Evolutionary conservation across 2,888 invertebrate species (phyloP), one percentile per base, ranked within the genome.

Genomic region (Drosophila infuscata): DNA sequence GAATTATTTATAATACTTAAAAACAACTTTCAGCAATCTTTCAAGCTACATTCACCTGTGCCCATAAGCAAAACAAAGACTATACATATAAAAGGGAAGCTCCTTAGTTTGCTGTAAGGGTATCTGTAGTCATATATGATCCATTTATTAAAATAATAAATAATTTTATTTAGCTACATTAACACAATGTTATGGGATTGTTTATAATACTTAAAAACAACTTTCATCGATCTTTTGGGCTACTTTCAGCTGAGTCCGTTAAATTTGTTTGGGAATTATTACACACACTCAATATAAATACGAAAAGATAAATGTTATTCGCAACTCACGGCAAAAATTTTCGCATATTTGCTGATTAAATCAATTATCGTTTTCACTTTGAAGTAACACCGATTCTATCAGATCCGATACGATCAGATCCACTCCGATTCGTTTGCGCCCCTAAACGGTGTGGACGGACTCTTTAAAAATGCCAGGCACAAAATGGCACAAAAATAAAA

Each of bases 381-480:
- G 88, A 83, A 60, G 81, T 85, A 51, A 57, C 63, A 12, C 49
- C 58, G 33, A 38, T 53, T 49, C 49, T 48, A 62, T 67, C 32
- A 46, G 56, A 58, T 66, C 49, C 49, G 25, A 59, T 72, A 38
- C 58, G 60, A 59, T 71, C 60, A 35, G 38, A 53, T 79, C 38
- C 58, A 66, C 70, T 67, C 61, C 71, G 54, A 36, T 36, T 30
- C 60, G 51, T 65, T 53, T 43, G 38, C 41, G 35, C 59, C 57
- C 51, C 20, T 33, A 25, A 9, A 33, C 15, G 33, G 43, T 54
- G 36, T 56, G 36, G 46, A 46, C 65, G 36, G 46, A 46, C 65
- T 69, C 68, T 80, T 88, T 74, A 74, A 80, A 82, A 80, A 85
- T 88, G 80, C 86, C 81, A 80, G 75, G 59, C 83, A 83, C 88